Evolutionary conservation across 2,797 vertebrate species (phyloP), one percentile per base, ranked within the genome.

Genomic region (Anabacerthia variegaticeps): DNA sequence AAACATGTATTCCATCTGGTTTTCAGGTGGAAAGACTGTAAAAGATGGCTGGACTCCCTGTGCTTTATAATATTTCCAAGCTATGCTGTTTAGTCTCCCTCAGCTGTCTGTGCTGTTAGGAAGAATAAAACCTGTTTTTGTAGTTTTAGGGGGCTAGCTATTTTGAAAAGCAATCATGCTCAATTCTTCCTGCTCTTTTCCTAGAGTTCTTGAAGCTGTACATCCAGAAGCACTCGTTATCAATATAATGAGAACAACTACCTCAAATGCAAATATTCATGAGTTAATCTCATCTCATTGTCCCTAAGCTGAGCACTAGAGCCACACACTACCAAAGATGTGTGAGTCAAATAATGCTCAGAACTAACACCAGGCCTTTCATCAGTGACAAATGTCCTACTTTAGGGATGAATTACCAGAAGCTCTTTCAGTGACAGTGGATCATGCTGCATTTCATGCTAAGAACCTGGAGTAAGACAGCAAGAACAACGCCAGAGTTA

Each of bases 211-310:
- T 91, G 67, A 83, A 93, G 83, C 77, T 58, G 6, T 67, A 54
- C 30, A 74, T 37, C 48, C 74, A 92, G 77, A 85, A 90, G 41
- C 18, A 23, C 44, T 82, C 52, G 27, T 91, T 56, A 61, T 36
- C 34, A 54, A 28, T 61, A 67, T 16, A 79, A 90, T 39, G 63
- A 92, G 77, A 92, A n/a, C 26, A 46, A 17, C 54, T n/a, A 61
- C 61, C 83, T 90, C 93, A 71, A 61, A 87, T 51, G 36, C 56
- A 93, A 87, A 91, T 94, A 90, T 77, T 88, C 74, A 77, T 72
- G 65, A 77, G 54, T 87, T 93, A 85, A 91, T 93, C 83, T 92
- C 21, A 0, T 46, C 61, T 68, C 72, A 68, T 80, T 81, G 71
- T 87, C 28, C 74, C 52, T 30, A 74, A 87, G 39, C 12, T 79